phyloP scores from a whole-genome alignment of 1,140 invertebrate genomes.

The Drosophila novamexicana region DNA sequence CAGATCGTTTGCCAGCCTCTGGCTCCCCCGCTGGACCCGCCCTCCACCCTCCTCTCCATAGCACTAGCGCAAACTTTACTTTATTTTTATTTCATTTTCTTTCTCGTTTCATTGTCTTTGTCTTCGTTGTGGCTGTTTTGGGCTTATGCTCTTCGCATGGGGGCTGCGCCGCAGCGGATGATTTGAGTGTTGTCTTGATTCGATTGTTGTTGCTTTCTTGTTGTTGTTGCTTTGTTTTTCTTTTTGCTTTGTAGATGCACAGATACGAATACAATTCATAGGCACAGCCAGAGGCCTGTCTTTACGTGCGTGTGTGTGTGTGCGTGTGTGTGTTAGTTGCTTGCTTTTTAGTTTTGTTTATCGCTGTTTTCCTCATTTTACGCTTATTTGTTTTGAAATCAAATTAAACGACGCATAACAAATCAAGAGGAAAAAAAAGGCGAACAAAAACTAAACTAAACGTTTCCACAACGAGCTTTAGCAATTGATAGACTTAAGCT shows the following conservation, averaged over 20 bases:
- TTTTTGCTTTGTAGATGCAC: slow-evolving; percentile 45
- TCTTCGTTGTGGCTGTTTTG: slow-evolving; percentile 29
- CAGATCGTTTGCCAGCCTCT: slow-evolving; percentile 56
- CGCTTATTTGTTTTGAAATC: slow-evolving; percentile 78
- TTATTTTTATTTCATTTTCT: not conserved
- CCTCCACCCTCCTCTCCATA: not conserved
- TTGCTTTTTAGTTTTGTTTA: slow-evolving; percentile 72
- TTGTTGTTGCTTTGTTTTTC: slow-evolving; percentile 22
- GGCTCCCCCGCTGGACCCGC: not conserved
- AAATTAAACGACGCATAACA: slow-evolving; percentile 76
- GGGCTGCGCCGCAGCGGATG: slow-evolving; percentile 35
- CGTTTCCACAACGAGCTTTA: slow-evolving; percentile 14
- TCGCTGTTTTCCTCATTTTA: slow-evolving; percentile 73
- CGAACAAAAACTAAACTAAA: not conserved
- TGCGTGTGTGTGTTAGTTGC: slow-evolving; percentile 22
- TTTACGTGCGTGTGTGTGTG: not conserved
- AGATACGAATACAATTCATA: slow-evolving; percentile 40
- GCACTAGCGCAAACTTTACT: slow-evolving; percentile 49
- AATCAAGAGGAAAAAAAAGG: slow-evolving; percentile 37
- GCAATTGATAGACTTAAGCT: not conserved
- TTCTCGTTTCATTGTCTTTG: slow-evolving; percentile 40
- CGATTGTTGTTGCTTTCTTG: slow-evolving; percentile 22
- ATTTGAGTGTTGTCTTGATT: slow-evolving; percentile 45
- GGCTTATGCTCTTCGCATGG: slow-evolving; percentile 38
- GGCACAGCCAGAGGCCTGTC: slow-evolving; percentile 44